Conservation (phyloP, 2,888 invertebrate species). For the Agrilus mali region DNA sequence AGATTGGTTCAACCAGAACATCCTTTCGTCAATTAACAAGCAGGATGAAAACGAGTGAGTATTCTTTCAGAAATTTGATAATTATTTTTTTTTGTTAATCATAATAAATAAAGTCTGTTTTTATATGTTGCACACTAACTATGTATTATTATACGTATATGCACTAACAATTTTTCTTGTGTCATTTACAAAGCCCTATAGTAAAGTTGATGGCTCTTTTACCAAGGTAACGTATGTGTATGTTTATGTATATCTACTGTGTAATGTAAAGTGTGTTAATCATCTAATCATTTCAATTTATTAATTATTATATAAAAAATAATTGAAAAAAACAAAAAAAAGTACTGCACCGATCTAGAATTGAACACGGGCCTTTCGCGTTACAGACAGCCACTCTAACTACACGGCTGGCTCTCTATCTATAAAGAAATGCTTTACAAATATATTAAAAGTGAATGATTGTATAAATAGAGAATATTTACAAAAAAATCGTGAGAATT, state of each 20-base stretch:
- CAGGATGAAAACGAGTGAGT: slow-evolving; percentile 56
- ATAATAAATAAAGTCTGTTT: not conserved
- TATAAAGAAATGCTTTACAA: too few species aligned
- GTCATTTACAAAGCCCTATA: slow-evolving; percentile 53
- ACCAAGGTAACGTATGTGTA: slow-evolving; percentile 69
- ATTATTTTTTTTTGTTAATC: not conserved
- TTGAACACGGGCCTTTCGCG: too few species aligned
- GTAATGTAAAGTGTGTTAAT: too few species aligned
- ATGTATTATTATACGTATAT: slow-evolving; percentile 9
- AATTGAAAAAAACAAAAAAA: not conserved
- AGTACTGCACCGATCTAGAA: too few species aligned
- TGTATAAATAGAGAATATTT: too few species aligned
- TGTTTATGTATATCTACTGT: not conserved
- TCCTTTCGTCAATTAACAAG: slow-evolving; percentile 51
- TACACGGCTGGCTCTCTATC: too few species aligned
- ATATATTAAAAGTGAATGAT: too few species aligned
- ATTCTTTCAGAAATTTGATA: not conserved
- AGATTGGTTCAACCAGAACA: slow-evolving; percentile 71
- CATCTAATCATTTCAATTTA: too few species aligned
- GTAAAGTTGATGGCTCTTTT: slow-evolving; percentile 86
- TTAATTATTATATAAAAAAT: too few species aligned
- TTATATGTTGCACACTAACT: slow-evolving; percentile 8
- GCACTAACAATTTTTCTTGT: slow-evolving; percentile 24
- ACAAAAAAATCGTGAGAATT: too few species aligned
- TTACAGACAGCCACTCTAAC: too few species aligned